phyloP scores from a whole-genome alignment of 2,888 invertebrate species.

The Panopea generosa region DNA sequence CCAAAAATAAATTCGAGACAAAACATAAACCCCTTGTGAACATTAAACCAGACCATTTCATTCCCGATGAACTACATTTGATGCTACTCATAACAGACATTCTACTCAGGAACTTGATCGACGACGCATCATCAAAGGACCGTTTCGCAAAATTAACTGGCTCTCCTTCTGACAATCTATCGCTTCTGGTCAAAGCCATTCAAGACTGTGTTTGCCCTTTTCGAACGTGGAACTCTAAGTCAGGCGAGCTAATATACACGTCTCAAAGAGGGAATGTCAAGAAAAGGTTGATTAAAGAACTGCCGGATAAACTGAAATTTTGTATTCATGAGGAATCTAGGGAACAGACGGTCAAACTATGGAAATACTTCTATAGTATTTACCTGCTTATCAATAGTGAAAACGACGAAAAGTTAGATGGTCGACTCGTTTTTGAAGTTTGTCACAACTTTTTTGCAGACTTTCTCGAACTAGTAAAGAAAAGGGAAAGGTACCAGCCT shows the following conservation, averaged over 20 bases:
- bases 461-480: too few species aligned
- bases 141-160: conserved; percentile 2
- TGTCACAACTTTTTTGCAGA: too few species aligned
- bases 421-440: too few species aligned
- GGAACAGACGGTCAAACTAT: not conserved
- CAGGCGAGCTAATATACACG: conserved; percentile 1
- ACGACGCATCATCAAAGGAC: conserved; percentile 10
- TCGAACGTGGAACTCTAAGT: not conserved
- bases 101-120: conserved; percentile 1
- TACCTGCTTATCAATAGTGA: not conserved
- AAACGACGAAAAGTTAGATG: too few species aligned
- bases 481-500: too few species aligned
- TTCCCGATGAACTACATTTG: conserved; percentile 12
- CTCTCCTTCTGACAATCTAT: conserved; percentile 2
- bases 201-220: not conserved
- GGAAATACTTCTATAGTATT: conserved; percentile 2
- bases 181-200: not conserved
- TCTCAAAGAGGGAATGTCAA: not conserved
- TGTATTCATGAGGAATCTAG: conserved; percentile 1
- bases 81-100: conserved; percentile 9
- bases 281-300: not conserved
- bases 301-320: not conserved
- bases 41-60: conserved; percentile 3
- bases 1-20: not conserved
- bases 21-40: not conserved